Conservation (phyloP, 2,113 vertebrate genomes). For the Barnardius zonarius region DNA sequence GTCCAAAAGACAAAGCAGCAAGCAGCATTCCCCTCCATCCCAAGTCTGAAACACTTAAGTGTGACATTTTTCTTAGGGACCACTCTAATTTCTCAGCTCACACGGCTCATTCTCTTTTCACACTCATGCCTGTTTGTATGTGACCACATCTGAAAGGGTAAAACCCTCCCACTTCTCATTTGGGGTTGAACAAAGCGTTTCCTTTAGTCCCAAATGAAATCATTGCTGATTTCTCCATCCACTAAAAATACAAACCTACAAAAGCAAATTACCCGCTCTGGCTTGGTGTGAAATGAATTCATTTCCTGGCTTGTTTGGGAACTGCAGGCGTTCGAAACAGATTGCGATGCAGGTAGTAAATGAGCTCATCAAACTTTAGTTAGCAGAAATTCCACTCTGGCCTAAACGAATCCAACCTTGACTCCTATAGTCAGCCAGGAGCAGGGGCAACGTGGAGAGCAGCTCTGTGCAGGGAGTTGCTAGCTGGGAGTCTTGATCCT, state of each 20-base stretch:
- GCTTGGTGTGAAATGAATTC: slow-evolving; percentile 27
- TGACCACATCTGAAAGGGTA: background rate
- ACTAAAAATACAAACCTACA: slow-evolving; percentile 23
- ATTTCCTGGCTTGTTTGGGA: slow-evolving; percentile 23
- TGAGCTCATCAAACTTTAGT: slow-evolving; percentile 4
- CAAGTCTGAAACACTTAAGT: background rate
- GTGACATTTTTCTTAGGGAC: background rate
- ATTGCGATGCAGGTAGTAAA: slow-evolving; percentile 41
- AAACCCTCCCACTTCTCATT: background rate
- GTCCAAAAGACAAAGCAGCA: background rate
- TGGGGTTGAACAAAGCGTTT: slow-evolving; percentile 1
- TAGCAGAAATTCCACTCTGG: background rate
- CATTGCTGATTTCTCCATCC: slow-evolving; percentile 34
- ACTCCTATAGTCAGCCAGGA: background rate
- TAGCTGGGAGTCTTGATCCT: background rate
- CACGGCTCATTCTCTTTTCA: background rate
- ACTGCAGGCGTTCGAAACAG: background rate
- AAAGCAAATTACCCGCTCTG: slow-evolving; percentile 11
- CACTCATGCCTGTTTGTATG: background rate
- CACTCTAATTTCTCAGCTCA: background rate
- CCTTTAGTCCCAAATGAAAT: slow-evolving; percentile 26
- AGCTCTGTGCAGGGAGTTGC: background rate
- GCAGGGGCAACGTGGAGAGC: background rate
- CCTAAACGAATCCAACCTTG: background rate
- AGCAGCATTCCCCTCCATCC: background rate